Evolutionary conservation across 2,888 invertebrate species (phyloP).

Genomic region (Petrophora chlorosata): DNA sequence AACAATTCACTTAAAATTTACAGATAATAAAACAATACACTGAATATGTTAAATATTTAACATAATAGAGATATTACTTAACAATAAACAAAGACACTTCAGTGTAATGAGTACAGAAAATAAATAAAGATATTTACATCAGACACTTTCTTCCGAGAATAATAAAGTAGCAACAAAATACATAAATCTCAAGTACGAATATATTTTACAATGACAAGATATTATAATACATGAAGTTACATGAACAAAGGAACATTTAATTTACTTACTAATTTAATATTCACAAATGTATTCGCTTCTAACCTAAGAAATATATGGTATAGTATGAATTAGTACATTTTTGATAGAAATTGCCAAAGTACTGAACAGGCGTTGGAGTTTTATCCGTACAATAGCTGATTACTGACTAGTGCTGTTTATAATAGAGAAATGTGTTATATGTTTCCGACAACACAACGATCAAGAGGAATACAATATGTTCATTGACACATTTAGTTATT

Average conservation of each 20-base stretch:
- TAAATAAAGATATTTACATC: constrained; percentile 32
- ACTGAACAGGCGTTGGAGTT: background rate
- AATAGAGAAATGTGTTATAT: background rate
- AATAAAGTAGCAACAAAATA: constrained; percentile 24
- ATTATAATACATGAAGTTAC: constrained; percentile 21
- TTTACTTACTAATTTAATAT: constrained; percentile 30
- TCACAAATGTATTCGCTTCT: constrained; percentile 18
- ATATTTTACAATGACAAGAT: constrained; percentile 8
- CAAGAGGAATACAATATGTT: background rate
- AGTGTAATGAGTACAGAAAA: constrained; percentile 62
- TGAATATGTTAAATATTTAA: constrained; percentile 67
- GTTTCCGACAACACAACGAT: background rate
- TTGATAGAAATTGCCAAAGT: background rate
- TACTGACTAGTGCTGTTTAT: constrained; percentile 38
- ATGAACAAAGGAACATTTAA: constrained; percentile 33
- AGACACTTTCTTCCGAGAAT: constrained; percentile 20
- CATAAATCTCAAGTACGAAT: constrained; percentile 10
- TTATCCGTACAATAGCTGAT: constrained; percentile 30
- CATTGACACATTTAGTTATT: constrained; percentile 21
- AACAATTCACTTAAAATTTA: constrained; percentile 79
- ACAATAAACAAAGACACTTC: constrained; percentile 63
- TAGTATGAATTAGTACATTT: background rate
- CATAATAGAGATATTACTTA: constrained; percentile 75
- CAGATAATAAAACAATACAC: constrained; percentile 73
- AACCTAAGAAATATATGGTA: background rate